Base-by-base conservation (phyloP, 92 coral and sea anemone species). In the Muricea muricata region DNA sequence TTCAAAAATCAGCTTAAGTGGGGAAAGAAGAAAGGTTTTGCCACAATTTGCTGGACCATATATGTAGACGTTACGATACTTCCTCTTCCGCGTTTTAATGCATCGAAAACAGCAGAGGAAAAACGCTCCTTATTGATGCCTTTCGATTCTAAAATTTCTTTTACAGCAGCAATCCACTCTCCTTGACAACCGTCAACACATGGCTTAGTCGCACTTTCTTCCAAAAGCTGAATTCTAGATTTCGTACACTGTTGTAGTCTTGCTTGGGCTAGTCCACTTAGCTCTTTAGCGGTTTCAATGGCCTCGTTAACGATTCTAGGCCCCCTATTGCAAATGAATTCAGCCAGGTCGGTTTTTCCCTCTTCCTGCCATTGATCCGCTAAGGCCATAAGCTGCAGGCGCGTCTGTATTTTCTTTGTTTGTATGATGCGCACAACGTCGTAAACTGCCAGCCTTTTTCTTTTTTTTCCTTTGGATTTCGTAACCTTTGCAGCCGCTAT, bases 371-470 rank as follows among this genome's bases (percentile, higher is more conserved):
- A 65, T 34, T 66, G 23, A 26, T 46, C 68, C 4, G 88, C 85
- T 39, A 75, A 7, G 41, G 85, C 55, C 83, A 83, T 61, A 12
- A 87, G 82, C 30, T 87, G 73, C 65, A 82, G 34, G 1, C 87
- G 76, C 15, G 82, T 24, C 6, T 73, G 39, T 10, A 87, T 48
- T 7, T 81, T 87, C 2, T 82, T 70, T 0, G 37, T 23, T 21
- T 73, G 82, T 34, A 87, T 87, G 15, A 82, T 33, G 25, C 84
- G 78, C 7, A 68, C 73, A n/a, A 87, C 87, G 37, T 87, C 91
- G 24, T 72, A 83, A 24, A 55, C 37, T 0, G 87, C 70, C 7
- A 83, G 66, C 8, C 83, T 32, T 26, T 68, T 68, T 40, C 48
- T 20, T 31, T 68, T 30, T 18, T 68, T 68, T 1, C 2, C 12